These are phyloP conservation scores for Hirundo rustica DNA, from an alignment of 2,797 vertebrate genomes.

Conservation along the genomic window DNA sequence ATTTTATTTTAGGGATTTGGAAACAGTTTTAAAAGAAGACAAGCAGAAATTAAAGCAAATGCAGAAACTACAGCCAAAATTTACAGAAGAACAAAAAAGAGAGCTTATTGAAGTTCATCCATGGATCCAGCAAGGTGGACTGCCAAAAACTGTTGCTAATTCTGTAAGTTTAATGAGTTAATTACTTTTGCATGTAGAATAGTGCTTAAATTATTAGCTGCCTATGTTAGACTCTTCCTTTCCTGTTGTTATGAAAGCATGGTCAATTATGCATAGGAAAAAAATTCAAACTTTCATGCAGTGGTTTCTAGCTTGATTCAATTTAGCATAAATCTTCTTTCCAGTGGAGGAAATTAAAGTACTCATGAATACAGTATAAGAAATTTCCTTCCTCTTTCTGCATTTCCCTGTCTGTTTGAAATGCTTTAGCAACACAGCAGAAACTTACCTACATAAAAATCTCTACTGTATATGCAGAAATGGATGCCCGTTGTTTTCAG, in stretches of 20 bases:
- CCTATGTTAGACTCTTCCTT: neutral
- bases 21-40: constrained; percentile 87
- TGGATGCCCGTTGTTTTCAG: neutral
- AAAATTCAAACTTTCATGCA: neutral
- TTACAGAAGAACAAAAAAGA: constrained; percentile 85
- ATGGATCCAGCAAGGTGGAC: constrained; percentile 86
- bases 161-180: constrained; percentile 74
- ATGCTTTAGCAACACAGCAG: neutral
- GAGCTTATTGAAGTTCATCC: constrained; percentile 90
- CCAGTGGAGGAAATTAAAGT: neutral
- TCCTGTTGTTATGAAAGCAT: neutral
- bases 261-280: neutral
- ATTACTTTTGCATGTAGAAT: neutral
- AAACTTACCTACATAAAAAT: neutral
- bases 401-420: neutral
- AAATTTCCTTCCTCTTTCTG: neutral
- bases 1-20: constrained; percentile 78
- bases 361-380: neutral
- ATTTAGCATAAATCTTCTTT: neutral
- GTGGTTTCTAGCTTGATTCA: neutral
- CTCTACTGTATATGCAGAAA: neutral
- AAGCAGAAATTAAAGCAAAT: constrained; percentile 85
- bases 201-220: neutral
- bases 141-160: constrained; percentile 84
- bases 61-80: constrained; percentile 89